A percentile compares a stretch with the other conserved stretches of the same genome.
These are phyloP conservation scores for Campoplex capitator DNA, from an alignment of 2,888 invertebrate species.

Conservation along the genomic window DNA sequence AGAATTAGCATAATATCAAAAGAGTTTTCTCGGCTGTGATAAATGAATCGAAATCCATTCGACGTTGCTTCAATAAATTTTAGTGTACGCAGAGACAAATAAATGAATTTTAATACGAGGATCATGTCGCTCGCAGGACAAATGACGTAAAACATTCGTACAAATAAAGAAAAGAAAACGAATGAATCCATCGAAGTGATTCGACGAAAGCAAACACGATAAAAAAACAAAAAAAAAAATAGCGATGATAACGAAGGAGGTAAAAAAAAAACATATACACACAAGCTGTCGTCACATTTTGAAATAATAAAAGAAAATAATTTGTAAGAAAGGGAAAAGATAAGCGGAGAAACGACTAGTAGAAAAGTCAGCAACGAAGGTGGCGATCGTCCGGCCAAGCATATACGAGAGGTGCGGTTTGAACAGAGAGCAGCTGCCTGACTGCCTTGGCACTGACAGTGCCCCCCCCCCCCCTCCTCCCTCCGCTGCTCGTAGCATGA, in stretches of 20 bases:
- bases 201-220: neutral
- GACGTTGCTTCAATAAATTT: too few species aligned
- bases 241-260: neutral
- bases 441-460: conserved; percentile 83
- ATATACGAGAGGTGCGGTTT: conserved; percentile 45
- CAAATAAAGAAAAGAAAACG: neutral
- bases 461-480: conserved; percentile 73
- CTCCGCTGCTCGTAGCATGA: conserved; percentile 26
- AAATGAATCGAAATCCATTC: too few species aligned
- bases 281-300: neutral
- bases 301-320: neutral
- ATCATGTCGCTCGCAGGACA: neutral
- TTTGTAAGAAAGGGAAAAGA: conserved; percentile 32
- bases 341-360: conserved; percentile 31
- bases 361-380: conserved; percentile 16
- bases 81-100: too few species aligned
- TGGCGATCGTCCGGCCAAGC: conserved; percentile 63
- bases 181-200: neutral
- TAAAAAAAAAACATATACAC: neutral
- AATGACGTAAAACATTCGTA: neutral
- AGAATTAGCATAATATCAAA: too few species aligned
- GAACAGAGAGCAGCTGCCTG: conserved; percentile 61
- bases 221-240: neutral
- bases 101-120: too few species aligned
- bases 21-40: too few species aligned